These are phyloP conservation scores for Idaea straminata DNA, from an alignment of 2,888 invertebrate species.

Conservation along the genomic window DNA sequence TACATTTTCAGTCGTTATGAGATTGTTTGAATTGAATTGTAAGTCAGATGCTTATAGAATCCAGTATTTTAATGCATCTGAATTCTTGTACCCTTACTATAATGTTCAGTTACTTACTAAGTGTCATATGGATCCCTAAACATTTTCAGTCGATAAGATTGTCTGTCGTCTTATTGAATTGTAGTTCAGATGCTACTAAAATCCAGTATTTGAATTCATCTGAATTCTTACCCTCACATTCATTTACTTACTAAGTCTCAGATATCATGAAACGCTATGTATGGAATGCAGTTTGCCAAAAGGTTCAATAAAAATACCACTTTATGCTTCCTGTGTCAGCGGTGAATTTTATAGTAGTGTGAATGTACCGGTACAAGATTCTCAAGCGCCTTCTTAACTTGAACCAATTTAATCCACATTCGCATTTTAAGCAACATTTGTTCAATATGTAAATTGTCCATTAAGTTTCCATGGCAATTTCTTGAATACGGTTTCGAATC, in stretches of 20 bases:
- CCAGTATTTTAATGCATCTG: no score
- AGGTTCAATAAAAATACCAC: slow-evolving; percentile 69
- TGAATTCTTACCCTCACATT: no score
- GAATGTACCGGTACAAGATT: slow-evolving; percentile 62
- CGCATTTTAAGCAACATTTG: slow-evolving; percentile 36
- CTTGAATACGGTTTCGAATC: not conserved
- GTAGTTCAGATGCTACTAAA: no score
- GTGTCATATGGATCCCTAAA: no score
- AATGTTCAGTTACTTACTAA: no score
- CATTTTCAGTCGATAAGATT: no score
- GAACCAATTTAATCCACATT: slow-evolving; percentile 54
- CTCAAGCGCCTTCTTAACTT: slow-evolving; percentile 47
- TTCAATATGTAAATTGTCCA: slow-evolving; percentile 24
- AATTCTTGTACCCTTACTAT: no score
- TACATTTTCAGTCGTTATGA: no score
- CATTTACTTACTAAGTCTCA: slow-evolving; percentile 35
- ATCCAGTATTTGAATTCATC: no score
- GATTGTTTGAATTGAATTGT: not conserved
- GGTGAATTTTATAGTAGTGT: slow-evolving; percentile 68
- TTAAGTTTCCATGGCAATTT: slow-evolving; percentile 19
- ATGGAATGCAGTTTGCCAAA: slow-evolving; percentile 67
- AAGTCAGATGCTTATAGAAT: no score
- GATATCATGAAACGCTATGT: slow-evolving; percentile 46
- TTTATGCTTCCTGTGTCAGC: slow-evolving; percentile 74
- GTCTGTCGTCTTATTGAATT: not conserved